Evolutionary conservation across 2,888 invertebrate species (phyloP).

Genomic region (Saturnia pavonia): DNA sequence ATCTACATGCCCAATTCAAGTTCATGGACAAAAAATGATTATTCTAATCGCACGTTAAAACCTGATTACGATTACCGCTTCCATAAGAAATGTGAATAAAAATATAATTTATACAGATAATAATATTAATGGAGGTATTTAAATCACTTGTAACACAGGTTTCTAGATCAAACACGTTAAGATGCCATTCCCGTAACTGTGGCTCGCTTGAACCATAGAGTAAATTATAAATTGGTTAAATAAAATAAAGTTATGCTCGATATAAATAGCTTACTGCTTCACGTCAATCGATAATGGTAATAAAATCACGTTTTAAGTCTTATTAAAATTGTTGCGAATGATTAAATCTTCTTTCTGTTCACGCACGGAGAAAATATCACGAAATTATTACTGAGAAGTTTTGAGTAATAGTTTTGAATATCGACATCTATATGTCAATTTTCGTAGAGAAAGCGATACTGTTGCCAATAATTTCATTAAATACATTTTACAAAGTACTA

Average conservation of each 20-base stretch:
- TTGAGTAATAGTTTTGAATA: background rate
- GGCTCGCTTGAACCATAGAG: background rate
- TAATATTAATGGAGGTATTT: background rate
- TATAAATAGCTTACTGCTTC: background rate
- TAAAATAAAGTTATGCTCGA: background rate
- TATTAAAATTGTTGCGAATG: constrained; percentile 3
- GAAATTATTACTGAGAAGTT: background rate
- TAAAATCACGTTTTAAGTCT: too few relatives aligned
- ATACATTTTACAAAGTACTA: too few relatives aligned
- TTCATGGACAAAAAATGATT: background rate
- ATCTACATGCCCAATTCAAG: background rate
- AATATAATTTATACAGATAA: constrained; percentile 2
- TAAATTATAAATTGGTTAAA: background rate
- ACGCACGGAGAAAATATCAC: background rate
- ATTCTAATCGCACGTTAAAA: background rate
- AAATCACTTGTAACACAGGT: constrained; percentile 7
- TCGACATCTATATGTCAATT: too few relatives aligned
- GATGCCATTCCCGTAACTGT: constrained; percentile 15
- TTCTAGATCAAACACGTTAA: constrained; percentile 16
- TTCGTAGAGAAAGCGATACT: too few relatives aligned
- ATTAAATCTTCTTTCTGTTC: background rate
- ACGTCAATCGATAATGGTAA: too few relatives aligned
- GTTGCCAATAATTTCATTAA: too few relatives aligned
- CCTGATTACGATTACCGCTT: background rate
- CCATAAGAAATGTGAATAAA: background rate